These are phyloP conservation scores for Sericinus montela DNA, from an alignment of 2,888 invertebrate genomes.

Conservation along the genomic window DNA sequence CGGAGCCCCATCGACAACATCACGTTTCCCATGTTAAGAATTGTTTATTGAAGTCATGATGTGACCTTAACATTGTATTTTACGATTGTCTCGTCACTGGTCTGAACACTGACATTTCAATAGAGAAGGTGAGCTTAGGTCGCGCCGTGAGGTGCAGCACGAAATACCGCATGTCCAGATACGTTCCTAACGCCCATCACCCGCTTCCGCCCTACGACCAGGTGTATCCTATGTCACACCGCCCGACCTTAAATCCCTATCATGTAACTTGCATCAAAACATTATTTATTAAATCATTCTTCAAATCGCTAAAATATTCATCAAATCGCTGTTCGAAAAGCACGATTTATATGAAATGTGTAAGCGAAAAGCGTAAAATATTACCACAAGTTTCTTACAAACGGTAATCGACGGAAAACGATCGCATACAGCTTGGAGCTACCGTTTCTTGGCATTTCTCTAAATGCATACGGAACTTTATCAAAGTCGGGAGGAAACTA, in stretches of 20 bases:
- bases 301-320: conserved; percentile 22
- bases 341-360: conserved; percentile 8
- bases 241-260: conserved; percentile 36
- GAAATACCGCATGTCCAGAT: conserved; percentile 49
- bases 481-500: conserved; percentile 62
- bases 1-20: conserved; percentile 56
- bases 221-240: conserved; percentile 25
- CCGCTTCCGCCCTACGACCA: conserved; percentile 22
- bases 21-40: conserved; percentile 73
- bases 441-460: conserved; percentile 45
- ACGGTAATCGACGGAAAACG: conserved; percentile 32
- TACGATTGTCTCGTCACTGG: conserved; percentile 77
- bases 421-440: conserved; percentile 43
- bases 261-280: conserved; percentile 38
- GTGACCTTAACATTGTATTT: conserved; percentile 77
- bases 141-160: conserved; percentile 68
- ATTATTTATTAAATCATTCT: conserved; percentile 29
- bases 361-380: conserved; percentile 18
- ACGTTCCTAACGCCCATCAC: conserved; percentile 22
- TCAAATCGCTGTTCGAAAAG: not conserved
- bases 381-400: conserved; percentile 31
- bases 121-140: conserved; percentile 72
- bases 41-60: conserved; percentile 78
- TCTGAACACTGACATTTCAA: conserved; percentile 75
- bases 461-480: conserved; percentile 62